phyloP scores from a whole-genome alignment of 2,797 vertebrate species.

The Podargus strigoides region DNA sequence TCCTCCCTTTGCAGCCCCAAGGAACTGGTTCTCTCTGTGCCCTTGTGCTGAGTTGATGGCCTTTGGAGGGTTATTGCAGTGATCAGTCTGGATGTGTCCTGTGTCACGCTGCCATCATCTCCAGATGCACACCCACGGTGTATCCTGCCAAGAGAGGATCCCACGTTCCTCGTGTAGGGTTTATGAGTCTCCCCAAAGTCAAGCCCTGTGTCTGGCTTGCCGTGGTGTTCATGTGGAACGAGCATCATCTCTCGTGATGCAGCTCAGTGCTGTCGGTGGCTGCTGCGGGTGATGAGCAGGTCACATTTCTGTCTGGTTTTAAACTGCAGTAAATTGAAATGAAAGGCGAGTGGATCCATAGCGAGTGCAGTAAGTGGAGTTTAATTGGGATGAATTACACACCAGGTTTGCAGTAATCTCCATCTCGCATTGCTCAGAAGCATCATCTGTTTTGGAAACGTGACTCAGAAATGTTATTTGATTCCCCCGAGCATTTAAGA shows the following conservation, averaged over 20 bases:
- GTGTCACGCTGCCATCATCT: not conserved
- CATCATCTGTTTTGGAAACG: conserved; percentile 56
- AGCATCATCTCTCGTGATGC: not conserved
- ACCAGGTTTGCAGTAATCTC: conserved; percentile 43
- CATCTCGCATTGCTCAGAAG: conserved; percentile 31
- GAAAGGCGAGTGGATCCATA: not conserved
- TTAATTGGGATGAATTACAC: conserved; percentile 49
- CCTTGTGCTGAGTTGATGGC: not conserved
- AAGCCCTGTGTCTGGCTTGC: not conserved
- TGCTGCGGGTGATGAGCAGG: not conserved
- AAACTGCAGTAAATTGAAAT: not conserved
- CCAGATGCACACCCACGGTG: fast-evolving
- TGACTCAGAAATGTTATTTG: conserved; percentile 65
- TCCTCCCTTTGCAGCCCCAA: not conserved
- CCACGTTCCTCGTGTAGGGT: fast-evolving
- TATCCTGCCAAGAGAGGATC: not conserved
- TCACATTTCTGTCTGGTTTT: not conserved
- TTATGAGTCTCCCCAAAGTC: not conserved
- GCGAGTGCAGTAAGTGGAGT: conserved; percentile 4
- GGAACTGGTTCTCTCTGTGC: not conserved
- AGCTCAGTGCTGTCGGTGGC: not conserved
- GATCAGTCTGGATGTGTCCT: not conserved
- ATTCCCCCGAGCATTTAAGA: conserved; percentile 40
- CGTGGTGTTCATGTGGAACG: fast-evolving
- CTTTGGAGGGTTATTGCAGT: not conserved